These are phyloP conservation scores for Larimichthys polyactis DNA, from an alignment of 2,113 vertebrate genomes.

Conservation along the genomic window DNA sequence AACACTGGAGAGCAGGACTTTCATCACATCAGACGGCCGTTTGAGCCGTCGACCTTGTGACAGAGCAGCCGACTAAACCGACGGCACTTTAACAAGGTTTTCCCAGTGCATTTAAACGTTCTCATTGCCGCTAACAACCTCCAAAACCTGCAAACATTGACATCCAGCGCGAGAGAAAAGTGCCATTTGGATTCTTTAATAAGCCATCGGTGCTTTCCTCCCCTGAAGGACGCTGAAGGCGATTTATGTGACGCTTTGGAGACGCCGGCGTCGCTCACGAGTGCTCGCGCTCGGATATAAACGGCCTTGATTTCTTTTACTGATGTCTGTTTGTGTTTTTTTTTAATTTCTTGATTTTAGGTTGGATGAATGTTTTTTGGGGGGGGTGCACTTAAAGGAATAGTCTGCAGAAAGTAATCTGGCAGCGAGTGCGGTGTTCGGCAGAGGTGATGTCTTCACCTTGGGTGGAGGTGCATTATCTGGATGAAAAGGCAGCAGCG, in stretches of 20 bases:
- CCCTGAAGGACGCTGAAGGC: slow-evolving; percentile 1
- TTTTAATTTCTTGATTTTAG: slow-evolving; percentile 23
- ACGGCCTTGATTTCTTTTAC: slow-evolving; percentile 1
- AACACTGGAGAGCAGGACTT: not conserved
- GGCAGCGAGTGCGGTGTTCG: slow-evolving; percentile 31
- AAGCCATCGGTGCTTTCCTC: not conserved
- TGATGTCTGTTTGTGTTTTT: slow-evolving; percentile 20
- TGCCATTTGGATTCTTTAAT: slow-evolving; percentile 8
- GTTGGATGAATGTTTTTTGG: slow-evolving; percentile 37
- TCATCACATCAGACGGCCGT: not conserved
- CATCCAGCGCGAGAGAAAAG: slow-evolving; percentile 16
- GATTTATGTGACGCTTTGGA: slow-evolving; percentile 34
- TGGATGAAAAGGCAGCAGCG: slow-evolving; percentile 59
- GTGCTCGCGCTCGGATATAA: not conserved
- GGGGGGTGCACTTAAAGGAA: slow-evolving; percentile 57
- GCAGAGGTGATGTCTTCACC: slow-evolving; percentile 69
- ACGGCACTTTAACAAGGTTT: not conserved
- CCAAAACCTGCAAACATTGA: slow-evolving; percentile 1
- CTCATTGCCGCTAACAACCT: slow-evolving; percentile 2
- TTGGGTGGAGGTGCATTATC: slow-evolving; percentile 68
- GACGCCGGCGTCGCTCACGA: not conserved
- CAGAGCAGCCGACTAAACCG: not conserved
- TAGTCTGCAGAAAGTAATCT: slow-evolving; percentile 61
- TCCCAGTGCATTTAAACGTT: not conserved
- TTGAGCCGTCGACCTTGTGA: slow-evolving; percentile 19